Evolutionary conservation across 2,888 invertebrate genomes (phyloP).

Genomic region (Notodonta ziczac): DNA sequence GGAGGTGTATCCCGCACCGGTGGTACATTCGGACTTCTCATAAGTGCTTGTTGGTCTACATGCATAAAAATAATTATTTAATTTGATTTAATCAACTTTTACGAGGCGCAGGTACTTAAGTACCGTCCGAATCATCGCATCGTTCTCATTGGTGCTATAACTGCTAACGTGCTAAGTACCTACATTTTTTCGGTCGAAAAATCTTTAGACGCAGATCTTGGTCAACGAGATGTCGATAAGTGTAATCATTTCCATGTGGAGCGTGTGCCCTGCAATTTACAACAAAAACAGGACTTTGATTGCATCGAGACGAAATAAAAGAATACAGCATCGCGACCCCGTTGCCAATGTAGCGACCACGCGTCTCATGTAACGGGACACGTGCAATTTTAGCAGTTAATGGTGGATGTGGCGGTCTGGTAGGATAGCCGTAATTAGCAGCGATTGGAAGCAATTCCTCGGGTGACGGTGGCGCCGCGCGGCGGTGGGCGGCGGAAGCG

Average conservation of each 20-base stretch:
- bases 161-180: too few relatives aligned
- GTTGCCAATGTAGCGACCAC: constrained; percentile 12
- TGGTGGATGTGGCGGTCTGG: constrained; percentile 50
- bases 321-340: constrained; percentile 6
- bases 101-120: too few relatives aligned
- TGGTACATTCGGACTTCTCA: too few relatives aligned
- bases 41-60: too few relatives aligned
- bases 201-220: neutral
- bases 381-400: constrained; percentile 45
- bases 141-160: neutral
- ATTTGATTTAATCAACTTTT: too few relatives aligned
- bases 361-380: constrained; percentile 37
- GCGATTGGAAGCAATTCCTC: constrained; percentile 75
- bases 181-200: neutral
- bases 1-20: too few relatives aligned
- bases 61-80: too few relatives aligned
- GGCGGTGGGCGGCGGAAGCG: constrained; percentile 82
- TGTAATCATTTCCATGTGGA: constrained; percentile 2
- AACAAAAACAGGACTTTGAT: constrained; percentile 5
- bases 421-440: constrained; percentile 73
- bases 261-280: constrained; percentile 6
- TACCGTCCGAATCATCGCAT: too few relatives aligned
- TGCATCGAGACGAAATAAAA: constrained; percentile 17
- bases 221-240: constrained; percentile 4
- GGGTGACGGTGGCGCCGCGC: constrained; percentile 77